Percentiles rank a stretch among this genome's conserved stretches.
phyloP scores from a whole-genome alignment of 2,797 vertebrate genomes.

The Cyclopterus lumpus region DNA sequence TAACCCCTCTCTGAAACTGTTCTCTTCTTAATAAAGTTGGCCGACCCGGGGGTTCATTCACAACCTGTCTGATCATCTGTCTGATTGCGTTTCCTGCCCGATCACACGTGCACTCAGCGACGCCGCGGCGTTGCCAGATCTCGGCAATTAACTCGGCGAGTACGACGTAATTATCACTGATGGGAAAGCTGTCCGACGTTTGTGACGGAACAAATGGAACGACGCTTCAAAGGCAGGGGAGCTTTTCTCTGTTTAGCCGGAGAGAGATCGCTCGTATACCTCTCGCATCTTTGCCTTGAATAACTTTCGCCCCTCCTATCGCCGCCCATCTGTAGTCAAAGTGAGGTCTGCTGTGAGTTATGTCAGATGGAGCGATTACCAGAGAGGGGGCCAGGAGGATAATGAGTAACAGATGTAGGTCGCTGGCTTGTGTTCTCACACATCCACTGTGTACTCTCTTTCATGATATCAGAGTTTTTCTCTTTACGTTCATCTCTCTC shows the following conservation, averaged over 20 bases:
- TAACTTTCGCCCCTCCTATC: slow-evolving; percentile 65
- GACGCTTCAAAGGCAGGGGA: not conserved
- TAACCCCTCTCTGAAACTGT: slow-evolving; percentile 3
- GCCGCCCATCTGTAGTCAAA: slow-evolving; percentile 87
- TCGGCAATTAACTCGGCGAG: slow-evolving; percentile 53
- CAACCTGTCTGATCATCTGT: slow-evolving; percentile 63
- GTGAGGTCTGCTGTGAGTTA: slow-evolving; percentile 85
- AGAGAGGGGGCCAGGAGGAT: slow-evolving; percentile 85
- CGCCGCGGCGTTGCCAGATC: slow-evolving; percentile 56
- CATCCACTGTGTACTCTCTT: slow-evolving; percentile 42
- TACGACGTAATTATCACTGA: slow-evolving; percentile 43
- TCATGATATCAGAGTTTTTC: slow-evolving; percentile 36
- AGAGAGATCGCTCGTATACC: slow-evolving; percentile 82
- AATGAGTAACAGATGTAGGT: slow-evolving; percentile 94
- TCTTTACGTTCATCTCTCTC: slow-evolving; percentile 6
- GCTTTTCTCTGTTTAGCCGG: slow-evolving; percentile 82
- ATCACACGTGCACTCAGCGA: slow-evolving; percentile 48
- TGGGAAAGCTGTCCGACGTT: slow-evolving; percentile 21
- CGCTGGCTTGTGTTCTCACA: slow-evolving; percentile 66
- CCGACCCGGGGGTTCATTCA: slow-evolving; percentile 45
- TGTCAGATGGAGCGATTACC: slow-evolving; percentile 93
- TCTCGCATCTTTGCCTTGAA: slow-evolving; percentile 80
- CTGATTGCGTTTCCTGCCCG: slow-evolving; percentile 55
- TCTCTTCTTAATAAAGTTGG: slow-evolving; percentile 31
- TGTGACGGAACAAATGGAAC: not conserved